A percentile compares a stretch with the other conserved stretches of the same genome.
These are phyloP conservation scores for Sesia bembeciformis DNA, from an alignment of 2,888 invertebrate genomes.

Conservation along the genomic window DNA sequence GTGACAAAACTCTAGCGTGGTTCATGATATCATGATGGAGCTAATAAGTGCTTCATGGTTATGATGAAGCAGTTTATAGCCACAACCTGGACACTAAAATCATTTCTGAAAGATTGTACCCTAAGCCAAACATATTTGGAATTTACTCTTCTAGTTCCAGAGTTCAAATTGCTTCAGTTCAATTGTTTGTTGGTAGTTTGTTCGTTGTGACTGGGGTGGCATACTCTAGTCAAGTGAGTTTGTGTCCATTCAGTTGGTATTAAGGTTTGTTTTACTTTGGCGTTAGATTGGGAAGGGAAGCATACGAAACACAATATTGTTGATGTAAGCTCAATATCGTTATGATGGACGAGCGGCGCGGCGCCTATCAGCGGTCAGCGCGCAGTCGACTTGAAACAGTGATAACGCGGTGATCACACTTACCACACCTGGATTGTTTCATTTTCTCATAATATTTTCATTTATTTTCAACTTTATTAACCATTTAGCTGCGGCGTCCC, in stretches of 20 bases:
- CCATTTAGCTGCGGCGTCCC: too few species aligned
- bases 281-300: conserved; percentile 14
- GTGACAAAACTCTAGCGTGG: background rate
- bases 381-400: conserved; percentile 60
- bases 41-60: conserved; percentile 35
- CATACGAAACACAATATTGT: conserved; percentile 66
- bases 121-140: too few species aligned
- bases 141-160: too few species aligned
- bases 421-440: too few species aligned
- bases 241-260: too few species aligned
- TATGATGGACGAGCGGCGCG: conserved; percentile 63
- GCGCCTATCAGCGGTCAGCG: conserved; percentile 47
- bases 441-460: too few species aligned
- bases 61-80: conserved; percentile 42
- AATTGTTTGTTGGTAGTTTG: too few species aligned
- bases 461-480: too few species aligned
- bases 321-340: conserved; percentile 67
- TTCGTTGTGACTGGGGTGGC: too few species aligned
- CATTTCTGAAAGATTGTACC: too few species aligned
- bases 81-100: conserved; percentile 22
- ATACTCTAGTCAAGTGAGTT: too few species aligned
- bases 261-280: background rate
- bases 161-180: too few species aligned
- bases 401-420: conserved; percentile 34
- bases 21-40: background rate